Percentiles rank a stretch among this genome's conserved stretches.
Conservation (phyloP, 2,113 vertebrate species). For the Platanista minor region DNA sequence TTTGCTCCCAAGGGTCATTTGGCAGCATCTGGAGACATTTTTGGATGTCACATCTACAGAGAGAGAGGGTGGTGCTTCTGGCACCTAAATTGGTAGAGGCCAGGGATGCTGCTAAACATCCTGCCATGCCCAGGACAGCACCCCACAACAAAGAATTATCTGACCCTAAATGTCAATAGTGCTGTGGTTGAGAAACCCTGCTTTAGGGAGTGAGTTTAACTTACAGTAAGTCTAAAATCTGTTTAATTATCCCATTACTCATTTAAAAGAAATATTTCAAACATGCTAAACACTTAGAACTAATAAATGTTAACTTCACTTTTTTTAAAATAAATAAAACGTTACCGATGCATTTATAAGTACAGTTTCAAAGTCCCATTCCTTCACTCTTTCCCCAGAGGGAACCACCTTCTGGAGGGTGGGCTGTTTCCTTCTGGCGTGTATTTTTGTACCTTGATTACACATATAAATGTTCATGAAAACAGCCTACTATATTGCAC, state of each 20-base stretch:
- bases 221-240: background rate
- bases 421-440: background rate
- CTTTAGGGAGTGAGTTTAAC: background rate
- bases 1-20: background rate
- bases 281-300: background rate
- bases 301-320: background rate
- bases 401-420: background rate
- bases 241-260: background rate
- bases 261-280: background rate
- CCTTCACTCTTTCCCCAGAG: background rate
- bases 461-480: background rate
- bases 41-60: background rate
- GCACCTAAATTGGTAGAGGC: background rate
- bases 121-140: background rate
- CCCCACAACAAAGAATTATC: background rate
- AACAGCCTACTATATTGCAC: fast-evolving
- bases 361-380: background rate
- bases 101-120: background rate
- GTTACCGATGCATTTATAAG: background rate
- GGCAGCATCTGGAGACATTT: background rate
- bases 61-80: background rate
- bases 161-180: fast-evolving
- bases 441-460: background rate
- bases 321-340: background rate
- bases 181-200: background rate